Conservation (phyloP, 1,140 invertebrate species). For the Hirudo medicinalis region DNA sequence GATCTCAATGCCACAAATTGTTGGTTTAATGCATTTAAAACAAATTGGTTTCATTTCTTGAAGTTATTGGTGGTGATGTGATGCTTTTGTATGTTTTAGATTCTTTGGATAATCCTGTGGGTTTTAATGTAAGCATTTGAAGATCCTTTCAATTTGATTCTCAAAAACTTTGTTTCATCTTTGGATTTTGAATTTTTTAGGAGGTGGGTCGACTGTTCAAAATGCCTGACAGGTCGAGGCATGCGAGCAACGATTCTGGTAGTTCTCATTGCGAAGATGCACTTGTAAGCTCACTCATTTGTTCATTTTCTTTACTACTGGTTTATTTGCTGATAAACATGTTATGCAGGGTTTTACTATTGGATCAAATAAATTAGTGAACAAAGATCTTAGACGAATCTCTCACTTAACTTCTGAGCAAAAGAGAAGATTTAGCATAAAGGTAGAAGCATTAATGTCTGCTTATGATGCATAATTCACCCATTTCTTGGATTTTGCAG, state of each 20-base stretch:
- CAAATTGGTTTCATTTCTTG: too few species aligned
- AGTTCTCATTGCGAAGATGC: slow-evolving; percentile 14
- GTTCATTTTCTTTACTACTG: not conserved
- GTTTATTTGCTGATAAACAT: not conserved
- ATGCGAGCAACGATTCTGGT: slow-evolving; percentile 20
- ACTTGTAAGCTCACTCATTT: not conserved
- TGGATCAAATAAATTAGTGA: slow-evolving; percentile 32
- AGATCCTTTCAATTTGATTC: too few species aligned
- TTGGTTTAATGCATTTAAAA: too few species aligned
- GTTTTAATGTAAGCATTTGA: too few species aligned
- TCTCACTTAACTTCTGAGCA: slow-evolving; percentile 93
- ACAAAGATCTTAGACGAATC: slow-evolving; percentile 41
- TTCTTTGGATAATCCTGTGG: too few species aligned
- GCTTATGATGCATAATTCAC: not conserved
- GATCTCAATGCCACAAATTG: too few species aligned
- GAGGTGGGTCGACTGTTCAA: not conserved
- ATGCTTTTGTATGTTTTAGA: too few species aligned
- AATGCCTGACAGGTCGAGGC: slow-evolving; percentile 15
- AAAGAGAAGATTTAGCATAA: slow-evolving; percentile 90
- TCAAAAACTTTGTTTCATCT: too few species aligned
- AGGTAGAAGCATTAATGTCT: slow-evolving; percentile 39
- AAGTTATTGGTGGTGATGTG: too few species aligned
- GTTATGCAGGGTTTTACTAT: slow-evolving; percentile 25
- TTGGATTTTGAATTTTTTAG: too few species aligned
- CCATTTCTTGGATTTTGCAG: slow-evolving; percentile 29